Evolutionary conservation across 2,888 invertebrate genomes (phyloP).

Genomic region (Callinectes sapidus): DNA sequence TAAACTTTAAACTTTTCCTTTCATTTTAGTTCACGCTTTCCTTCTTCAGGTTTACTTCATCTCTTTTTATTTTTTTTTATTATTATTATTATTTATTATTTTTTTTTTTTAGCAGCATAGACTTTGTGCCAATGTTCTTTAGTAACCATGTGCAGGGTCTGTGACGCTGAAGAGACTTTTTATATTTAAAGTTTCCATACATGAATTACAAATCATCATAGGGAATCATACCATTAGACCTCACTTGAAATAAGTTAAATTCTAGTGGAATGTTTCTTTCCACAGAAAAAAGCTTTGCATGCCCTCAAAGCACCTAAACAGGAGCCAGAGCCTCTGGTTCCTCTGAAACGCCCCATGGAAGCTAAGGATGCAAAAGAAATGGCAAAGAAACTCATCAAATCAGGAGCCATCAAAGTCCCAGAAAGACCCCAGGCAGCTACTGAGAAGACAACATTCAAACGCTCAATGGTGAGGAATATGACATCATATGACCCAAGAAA

Average conservation of each 20-base stretch:
- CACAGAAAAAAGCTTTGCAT: conserved; percentile 87
- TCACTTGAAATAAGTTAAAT: neutral
- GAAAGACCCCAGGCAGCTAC: conserved; percentile 80
- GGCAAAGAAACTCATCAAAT: conserved; percentile 94
- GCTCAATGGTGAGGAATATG: conserved; percentile 80
- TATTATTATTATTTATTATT: too few species aligned
- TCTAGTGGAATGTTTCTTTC: conserved; percentile 9
- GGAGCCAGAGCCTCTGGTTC: conserved; percentile 86
- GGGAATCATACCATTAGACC: neutral
- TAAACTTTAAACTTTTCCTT: too few species aligned
- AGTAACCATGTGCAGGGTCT: too few species aligned
- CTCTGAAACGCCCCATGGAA: conserved; percentile 90
- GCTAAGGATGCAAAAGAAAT: conserved; percentile 95
- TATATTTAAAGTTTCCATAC: neutral
- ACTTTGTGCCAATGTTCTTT: too few species aligned
- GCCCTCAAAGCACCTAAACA: conserved; percentile 90
- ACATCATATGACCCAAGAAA: neutral
- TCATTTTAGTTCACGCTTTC: too few species aligned
- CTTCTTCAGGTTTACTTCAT: too few species aligned
- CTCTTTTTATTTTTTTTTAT: too few species aligned
- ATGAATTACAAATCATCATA: neutral
- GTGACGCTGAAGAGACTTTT: too few species aligned
- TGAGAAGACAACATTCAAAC: conserved; percentile 92
- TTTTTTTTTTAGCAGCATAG: too few species aligned
- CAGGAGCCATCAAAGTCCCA: conserved; percentile 91